Percentiles rank a stretch among this genome's conserved stretches.
Evolutionary conservation across 2,888 invertebrate genomes (phyloP).

Genomic region (Stenichneumon culpator): DNA sequence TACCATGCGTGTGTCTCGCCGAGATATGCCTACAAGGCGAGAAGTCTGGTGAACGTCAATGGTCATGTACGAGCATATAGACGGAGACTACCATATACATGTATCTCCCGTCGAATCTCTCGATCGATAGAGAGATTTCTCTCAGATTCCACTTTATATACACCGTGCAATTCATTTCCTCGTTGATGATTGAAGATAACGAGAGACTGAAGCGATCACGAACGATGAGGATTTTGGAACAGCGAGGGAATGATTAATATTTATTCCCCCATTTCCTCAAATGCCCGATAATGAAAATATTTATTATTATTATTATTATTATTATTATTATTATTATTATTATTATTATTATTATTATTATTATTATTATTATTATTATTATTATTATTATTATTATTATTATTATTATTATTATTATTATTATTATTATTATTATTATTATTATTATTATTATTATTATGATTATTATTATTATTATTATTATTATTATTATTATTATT

Average conservation of each 20-base stretch:
- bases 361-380: neutral
- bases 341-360: neutral
- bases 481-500: too few relatives aligned
- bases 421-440: too few relatives aligned
- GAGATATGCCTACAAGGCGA: slow-evolving; percentile 16
- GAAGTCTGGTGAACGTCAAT: slow-evolving; percentile 37
- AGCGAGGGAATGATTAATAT: neutral
- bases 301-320: too few relatives aligned
- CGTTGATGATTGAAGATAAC: neutral
- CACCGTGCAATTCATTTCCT: neutral
- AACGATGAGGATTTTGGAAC: neutral
- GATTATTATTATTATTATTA: too few relatives aligned
- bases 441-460: too few relatives aligned
- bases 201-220: neutral
- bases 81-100: neutral
- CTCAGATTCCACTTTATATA: neutral
- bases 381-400: neutral
- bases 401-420: too few relatives aligned
- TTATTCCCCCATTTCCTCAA: too few relatives aligned
- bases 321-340: too few relatives aligned
- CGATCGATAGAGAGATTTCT: slow-evolving; percentile 22
- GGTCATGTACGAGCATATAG: slow-evolving; percentile 2
- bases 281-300: too few relatives aligned
- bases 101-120: slow-evolving; percentile 34
- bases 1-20: slow-evolving; percentile 12